Evolutionary conservation across 2,888 invertebrate genomes (phyloP).

Genomic region (Caenorhabditis angaria): DNA sequence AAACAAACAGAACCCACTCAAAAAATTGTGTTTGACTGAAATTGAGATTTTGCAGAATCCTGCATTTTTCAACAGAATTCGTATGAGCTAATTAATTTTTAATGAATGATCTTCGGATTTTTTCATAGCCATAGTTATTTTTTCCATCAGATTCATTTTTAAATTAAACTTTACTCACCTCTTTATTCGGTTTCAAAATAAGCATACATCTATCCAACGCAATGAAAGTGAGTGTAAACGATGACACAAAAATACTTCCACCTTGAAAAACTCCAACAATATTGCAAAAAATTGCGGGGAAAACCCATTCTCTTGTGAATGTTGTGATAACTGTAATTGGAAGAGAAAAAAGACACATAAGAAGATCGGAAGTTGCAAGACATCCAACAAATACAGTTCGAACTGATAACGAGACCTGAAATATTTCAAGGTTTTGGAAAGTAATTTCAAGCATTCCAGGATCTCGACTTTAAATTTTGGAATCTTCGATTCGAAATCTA

Average conservation of each 20-base stretch:
- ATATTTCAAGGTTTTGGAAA: neutral
- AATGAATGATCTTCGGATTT: too few species aligned
- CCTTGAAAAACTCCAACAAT: conserved; percentile 70
- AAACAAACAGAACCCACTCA: too few species aligned
- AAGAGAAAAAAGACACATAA: conserved; percentile 64
- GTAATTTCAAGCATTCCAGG: neutral
- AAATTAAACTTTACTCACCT: conserved; percentile 42
- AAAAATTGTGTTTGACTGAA: too few species aligned
- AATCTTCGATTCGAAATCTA: neutral
- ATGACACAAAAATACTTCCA: conserved; percentile 69
- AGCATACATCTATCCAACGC: conserved; percentile 70
- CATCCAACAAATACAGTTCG: conserved; percentile 63
- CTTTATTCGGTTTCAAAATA: conserved; percentile 61
- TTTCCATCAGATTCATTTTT: neutral
- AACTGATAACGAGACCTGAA: conserved; percentile 68
- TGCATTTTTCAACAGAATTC: too few species aligned
- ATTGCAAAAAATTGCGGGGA: conserved; percentile 66
- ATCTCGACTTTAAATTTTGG: neutral
- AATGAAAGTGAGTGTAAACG: conserved; percentile 70
- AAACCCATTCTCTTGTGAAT: conserved; percentile 69
- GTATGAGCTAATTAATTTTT: too few species aligned
- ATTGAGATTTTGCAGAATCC: too few species aligned
- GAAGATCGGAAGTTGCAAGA: conserved; percentile 58
- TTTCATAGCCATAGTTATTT: too few species aligned
- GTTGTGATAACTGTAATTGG: conserved; percentile 69